Evolutionary conservation across 2,113 vertebrate genomes (phyloP), one percentile per base, ranked within the genome.

Genomic region (Redunca redunca): DNA sequence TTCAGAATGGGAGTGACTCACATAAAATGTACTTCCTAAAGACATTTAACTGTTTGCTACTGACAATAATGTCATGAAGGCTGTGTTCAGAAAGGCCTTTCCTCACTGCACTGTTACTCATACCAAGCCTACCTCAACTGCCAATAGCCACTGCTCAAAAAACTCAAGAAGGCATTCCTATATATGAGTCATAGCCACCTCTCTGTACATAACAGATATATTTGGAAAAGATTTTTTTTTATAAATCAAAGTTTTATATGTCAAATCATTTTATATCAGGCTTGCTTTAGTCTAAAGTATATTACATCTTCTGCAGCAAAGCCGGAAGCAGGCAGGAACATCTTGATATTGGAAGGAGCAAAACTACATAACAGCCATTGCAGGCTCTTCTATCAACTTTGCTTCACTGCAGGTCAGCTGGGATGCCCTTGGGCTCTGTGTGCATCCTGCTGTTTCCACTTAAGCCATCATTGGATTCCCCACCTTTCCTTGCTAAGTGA

Each of bases 1-100:
- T 92, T 93, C 43, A 85, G 89, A 81, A 85, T 93, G 50, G 6
- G 12, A 95, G 10, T 67, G 85, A 97, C 14, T 92, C 88, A 90
- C 3, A 11, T 74, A 77, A 86, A 94, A 84, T 12, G 19, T 50
- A 53, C 43, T 71, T 88, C 23, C n/a, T 88, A 93, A 90, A 84
- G 46, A 83, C 50, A 80, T 6, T 23, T 16, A 36, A 91, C 43
- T 21, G 30, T 87, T 92, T 64, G 33, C 33, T 78, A 7, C 50
- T 46, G 53, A 93, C 15, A n/a, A 48, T 62, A 78, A 64, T 30
- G 43, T 64, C 48, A 93, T 43, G 26, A 14, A 21, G 55, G 7
- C 62, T 40, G 7, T 60, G 62, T 28, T 86, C 40, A 26, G 21
- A 77, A 94, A 96, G 16, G 7, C 30, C 86, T 93, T 87, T 57